Conservation (phyloP, 2,888 invertebrate species). For the Andrena praecox region DNA sequence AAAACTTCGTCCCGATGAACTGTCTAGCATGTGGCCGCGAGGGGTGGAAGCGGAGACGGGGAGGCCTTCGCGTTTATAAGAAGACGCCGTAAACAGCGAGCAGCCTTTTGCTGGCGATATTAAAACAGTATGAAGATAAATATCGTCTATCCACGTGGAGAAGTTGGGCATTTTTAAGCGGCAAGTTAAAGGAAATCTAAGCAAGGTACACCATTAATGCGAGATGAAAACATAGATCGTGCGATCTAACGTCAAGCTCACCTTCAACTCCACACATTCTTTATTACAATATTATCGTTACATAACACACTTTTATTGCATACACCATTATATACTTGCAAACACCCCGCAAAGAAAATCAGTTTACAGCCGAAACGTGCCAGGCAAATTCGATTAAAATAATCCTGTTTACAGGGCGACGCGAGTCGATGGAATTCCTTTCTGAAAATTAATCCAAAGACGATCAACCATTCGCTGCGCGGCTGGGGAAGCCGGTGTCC, state of each 20-base stretch:
- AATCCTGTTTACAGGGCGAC: background rate
- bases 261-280: background rate
- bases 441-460: constrained; percentile 48
- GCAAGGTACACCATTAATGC: constrained; percentile 40
- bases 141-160: constrained; percentile 61
- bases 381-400: background rate
- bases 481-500: constrained; percentile 37
- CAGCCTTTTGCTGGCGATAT: constrained; percentile 72
- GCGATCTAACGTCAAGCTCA: background rate
- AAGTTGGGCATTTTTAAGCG: constrained; percentile 73
- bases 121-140: constrained; percentile 81
- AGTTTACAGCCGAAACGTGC: background rate
- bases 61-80: constrained; percentile 54
- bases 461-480: constrained; percentile 44
- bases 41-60: constrained; percentile 50
- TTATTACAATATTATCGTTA: background rate
- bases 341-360: background rate
- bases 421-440: background rate
- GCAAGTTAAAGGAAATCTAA: constrained; percentile 71
- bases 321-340: no score
- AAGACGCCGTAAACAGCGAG: constrained; percentile 59
- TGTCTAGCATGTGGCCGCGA: constrained; percentile 20
- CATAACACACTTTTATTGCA: background rate
- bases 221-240: background rate
- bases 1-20: constrained; percentile 55